Base-by-base conservation (phyloP, 2,888 invertebrate species). In the Tillus elongatus region DNA sequence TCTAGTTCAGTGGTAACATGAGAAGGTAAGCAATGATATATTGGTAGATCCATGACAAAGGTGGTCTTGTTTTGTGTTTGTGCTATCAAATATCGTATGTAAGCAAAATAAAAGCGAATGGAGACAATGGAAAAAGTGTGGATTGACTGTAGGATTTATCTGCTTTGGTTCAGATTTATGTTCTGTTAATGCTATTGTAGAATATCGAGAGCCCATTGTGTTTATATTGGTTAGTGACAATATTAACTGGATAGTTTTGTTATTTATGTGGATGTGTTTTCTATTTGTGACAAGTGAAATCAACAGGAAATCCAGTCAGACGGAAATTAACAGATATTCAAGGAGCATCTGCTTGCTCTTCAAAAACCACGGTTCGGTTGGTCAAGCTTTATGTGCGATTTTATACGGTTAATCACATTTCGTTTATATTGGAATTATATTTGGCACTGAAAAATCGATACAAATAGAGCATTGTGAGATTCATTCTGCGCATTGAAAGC, bases 121-220 rank as follows among this genome's bases (percentile, higher is more conserved):
- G n/a, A n/a, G n/a, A n/a, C n/a, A n/a, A n/a, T n/a, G n/a, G n/a
- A n/a, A 42, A 49, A 51, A 54, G 52, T 54, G 57, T 52, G 50
- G 56, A 60, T 58, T 56, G 59, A 57, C 56, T 55, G 46, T 37
- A 44, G 37, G 49, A 56, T 54, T 53, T 58, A 58, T 53, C 60
- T 58, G 55, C 52, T n/a, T n/a, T n/a, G n/a, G n/a, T n/a, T 44
- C 47, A 60, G 61, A 64, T 64, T 64, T 64, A 64, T 63, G 60
- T 61, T 44, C 58, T 60, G 60, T 59, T 63, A 63, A 63, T 62
- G 53, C 60, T 43, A 60, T 61, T 60, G 58, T 61, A 42, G 52
- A 50, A 38, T 50, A 58, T 60, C 56, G 60, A 60, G 51, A 53
- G 56, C 58, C 60, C 54, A 55, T 63, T 61, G 59, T 63, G 60